These are phyloP conservation scores for Holotrichia oblita DNA, from an alignment of 1,140 invertebrate genomes.

Conservation along the genomic window DNA sequence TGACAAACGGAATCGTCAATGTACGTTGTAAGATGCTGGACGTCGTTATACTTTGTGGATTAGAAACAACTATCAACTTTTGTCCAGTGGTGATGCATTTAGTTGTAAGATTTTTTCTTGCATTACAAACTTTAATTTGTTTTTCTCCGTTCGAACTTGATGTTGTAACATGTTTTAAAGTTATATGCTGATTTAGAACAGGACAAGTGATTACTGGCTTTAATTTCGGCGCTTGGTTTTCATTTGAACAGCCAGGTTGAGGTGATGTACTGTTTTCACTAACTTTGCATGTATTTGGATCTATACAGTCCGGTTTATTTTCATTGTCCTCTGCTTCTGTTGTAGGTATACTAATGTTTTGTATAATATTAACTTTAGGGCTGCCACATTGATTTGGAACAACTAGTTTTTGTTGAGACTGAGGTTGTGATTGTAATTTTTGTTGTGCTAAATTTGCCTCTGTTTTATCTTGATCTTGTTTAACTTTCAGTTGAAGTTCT, in stretches of 20 bases:
- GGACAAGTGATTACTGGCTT: conserved; percentile 44
- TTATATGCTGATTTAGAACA: conserved; percentile 45
- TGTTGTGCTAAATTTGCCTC: background rate
- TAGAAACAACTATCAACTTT: conserved; percentile 59
- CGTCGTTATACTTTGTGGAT: conserved; percentile 53
- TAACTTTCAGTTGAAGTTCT: conserved; percentile 42
- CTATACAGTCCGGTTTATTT: background rate
- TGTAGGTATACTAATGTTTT: conserved; percentile 50
- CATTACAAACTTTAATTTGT: conserved; percentile 44
- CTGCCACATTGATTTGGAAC: background rate
- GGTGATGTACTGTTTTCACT: conserved; percentile 30
- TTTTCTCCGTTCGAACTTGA: conserved; percentile 41
- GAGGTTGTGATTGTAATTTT: conserved; percentile 22
- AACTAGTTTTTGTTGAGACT: conserved; percentile 42
- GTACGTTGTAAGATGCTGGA: conserved; percentile 58
- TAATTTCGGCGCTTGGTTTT: conserved; percentile 50
- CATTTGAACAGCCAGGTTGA: conserved; percentile 46
- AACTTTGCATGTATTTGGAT: conserved; percentile 8
- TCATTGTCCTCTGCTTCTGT: conserved; percentile 41
- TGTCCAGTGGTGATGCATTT: conserved; percentile 51
- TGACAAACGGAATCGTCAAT: conserved; percentile 57
- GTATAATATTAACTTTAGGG: conserved; percentile 53
- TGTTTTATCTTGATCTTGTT: conserved; percentile 37
- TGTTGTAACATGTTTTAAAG: conserved; percentile 40
- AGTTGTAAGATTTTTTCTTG: conserved; percentile 49